Percentiles rank a stretch among this genome's conserved stretches.
phyloP scores from a whole-genome alignment of 2,888 invertebrate species.

The Aproaerema taeniolella region DNA sequence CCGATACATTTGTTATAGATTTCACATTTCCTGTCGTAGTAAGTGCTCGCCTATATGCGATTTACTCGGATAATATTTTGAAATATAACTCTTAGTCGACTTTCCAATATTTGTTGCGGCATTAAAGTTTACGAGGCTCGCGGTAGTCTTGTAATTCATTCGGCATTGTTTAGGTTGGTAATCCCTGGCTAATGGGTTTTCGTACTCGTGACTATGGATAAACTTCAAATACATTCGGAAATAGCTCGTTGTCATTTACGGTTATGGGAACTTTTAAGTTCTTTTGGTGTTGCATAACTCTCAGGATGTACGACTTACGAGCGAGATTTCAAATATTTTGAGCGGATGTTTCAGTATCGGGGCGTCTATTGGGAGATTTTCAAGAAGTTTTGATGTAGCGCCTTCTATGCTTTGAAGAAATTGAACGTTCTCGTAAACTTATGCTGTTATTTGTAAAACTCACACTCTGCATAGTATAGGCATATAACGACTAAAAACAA shows the following conservation, averaged over 20 bases:
- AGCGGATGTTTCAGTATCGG: too few relatives aligned
- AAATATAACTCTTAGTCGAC: constrained; percentile 44
- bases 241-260: constrained; percentile 5
- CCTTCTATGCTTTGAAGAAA: too few relatives aligned
- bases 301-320: too few relatives aligned
- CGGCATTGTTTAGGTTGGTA: constrained; percentile 35
- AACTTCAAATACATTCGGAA: constrained; percentile 11
- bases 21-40: constrained; percentile 50
- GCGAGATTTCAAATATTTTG: too few relatives aligned
- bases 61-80: constrained; percentile 47
- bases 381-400: too few relatives aligned
- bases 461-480: too few relatives aligned
- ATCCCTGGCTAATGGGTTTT: constrained; percentile 29
- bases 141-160: constrained; percentile 38
- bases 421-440: too few relatives aligned
- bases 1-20: constrained; percentile 60
- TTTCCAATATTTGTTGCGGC: constrained; percentile 47
- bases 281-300: not conserved
- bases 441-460: too few relatives aligned
- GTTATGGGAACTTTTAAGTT: not conserved
- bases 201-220: constrained; percentile 14
- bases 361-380: too few relatives aligned
- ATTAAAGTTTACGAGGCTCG: constrained; percentile 46
- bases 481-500: too few relatives aligned
- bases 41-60: constrained; percentile 37